Base-by-base conservation (phyloP, 2,797 vertebrate species). In the Garrulus glandarius region DNA sequence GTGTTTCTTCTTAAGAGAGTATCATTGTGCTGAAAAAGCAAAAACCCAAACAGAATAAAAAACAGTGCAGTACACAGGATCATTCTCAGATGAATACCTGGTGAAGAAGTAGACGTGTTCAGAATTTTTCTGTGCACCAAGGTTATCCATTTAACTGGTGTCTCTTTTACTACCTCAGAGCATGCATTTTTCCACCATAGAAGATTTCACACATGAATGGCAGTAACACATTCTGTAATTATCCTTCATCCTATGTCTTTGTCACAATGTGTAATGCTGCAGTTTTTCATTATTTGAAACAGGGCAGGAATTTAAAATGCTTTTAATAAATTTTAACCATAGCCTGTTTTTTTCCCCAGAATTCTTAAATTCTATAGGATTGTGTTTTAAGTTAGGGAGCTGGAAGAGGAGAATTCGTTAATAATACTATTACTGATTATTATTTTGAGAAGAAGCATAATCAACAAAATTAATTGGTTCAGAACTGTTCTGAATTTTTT, bases 181-280 rank as follows among this genome's bases (percentile, higher is more conserved):
- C 87, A 96, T 89, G 75, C 59, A 94, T 96, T 98, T 93, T 97
- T 97, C 81, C 89, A 93, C 82, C 86, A 84, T 90, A 67, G 88
- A 97, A 96, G 44, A 87, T 96, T 97, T 97, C 95, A 97, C 94
- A 97, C 84, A 88, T 97, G 95, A 93, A 89, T 92, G 77, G 78
- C 81, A 94, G 90, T 93, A 96, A 96, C 95, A 97, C 82, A 93
- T 96, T 97, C 93, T 95, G 91, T 97, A 97, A 97, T 97, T 97
- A 96, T 96, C 92, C 88, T 94, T 96, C 93, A 88, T 96, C 86
- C 91, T 95, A 39, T 94, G 59, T 93, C 96, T 94, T 92, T 92
- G 92, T 94, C 89, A 95, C 52, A 82, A 74, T 72, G 39, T 63
- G 52, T 93, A 93, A 92, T n/a, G 2, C 72, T 86, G 84, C 86